Evolutionary conservation across 2,797 vertebrate genomes (phyloP), one percentile per base, ranked within the genome.

Genomic region (Hylomyscus alleni): DNA sequence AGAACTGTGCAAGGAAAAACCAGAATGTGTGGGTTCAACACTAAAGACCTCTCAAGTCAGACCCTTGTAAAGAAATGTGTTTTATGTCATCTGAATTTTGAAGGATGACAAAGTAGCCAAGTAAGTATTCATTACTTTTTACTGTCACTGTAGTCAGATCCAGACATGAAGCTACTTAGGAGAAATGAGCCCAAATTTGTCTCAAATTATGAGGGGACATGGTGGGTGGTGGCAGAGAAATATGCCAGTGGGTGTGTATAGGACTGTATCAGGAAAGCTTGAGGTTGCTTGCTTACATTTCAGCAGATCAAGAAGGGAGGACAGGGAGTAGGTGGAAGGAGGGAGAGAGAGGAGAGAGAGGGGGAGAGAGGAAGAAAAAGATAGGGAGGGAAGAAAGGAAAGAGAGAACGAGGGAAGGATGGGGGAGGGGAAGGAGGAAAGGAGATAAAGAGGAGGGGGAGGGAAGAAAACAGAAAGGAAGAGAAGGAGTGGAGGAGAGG

Each of bases 21-120:
- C 29, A 5, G 62, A 0, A 3, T 4, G 13, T 40, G 4, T 13
- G 29, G 34, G 15, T 40, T 78, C 29, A 40, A 8, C 3, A 65
- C 65, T 50, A 14, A n/a, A 81, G 9, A 12, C 31, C 37, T 26
- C 75, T 40, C 50, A 50, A n/a, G 24, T 81, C 91, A 58, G 31
- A 60, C 26, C 5, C 24, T 3, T 7, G 3, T 58, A 50, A 14
- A 24, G 22, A 83, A 56, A 34, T 14, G 29, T 89, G 77, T 65
- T 81, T 58, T 29, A 52, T 12, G 2, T 93, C 84, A 7, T 4
- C 50, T 37, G 52, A 73, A 5, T 73, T 58, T 92, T 37, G 10
- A 87, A 93, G 76, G 65, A 76, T 37, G 62, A 56, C 86, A 40
- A 56, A 91, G 56, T 50, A 40, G 37, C 4, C 19, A n/a, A 14